Percentiles rank a stretch among this genome's conserved stretches.
These are phyloP conservation scores for Aphrocallistes beatrix DNA, from an alignment of 37 sponge, comb jelly and placozoan genomes.

Conservation along the genomic window DNA sequence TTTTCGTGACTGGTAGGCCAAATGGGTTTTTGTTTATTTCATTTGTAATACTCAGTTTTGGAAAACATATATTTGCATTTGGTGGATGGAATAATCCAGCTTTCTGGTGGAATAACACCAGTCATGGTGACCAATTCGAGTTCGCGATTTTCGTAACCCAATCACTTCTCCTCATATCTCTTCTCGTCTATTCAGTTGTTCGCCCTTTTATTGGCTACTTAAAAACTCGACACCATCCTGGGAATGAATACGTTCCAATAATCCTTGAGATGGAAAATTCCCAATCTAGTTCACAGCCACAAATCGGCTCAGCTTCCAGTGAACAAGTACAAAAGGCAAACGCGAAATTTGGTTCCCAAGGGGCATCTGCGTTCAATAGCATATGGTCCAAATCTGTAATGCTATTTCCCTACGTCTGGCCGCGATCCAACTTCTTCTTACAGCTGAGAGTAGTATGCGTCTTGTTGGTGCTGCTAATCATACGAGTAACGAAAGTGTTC, in stretches of 20 bases:
- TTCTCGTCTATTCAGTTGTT: not conserved
- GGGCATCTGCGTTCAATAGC: slow-evolving; percentile 51
- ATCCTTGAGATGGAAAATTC: not conserved
- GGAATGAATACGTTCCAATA: not conserved
- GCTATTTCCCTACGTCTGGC: slow-evolving; percentile 87
- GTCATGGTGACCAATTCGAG: not conserved
- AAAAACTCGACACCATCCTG: not conserved
- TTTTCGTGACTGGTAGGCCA: not conserved
- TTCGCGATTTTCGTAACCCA: not conserved
- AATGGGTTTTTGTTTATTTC: not conserved
- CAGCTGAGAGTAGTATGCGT: slow-evolving; percentile 74
- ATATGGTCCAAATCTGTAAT: slow-evolving; percentile 49
- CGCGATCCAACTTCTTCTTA: slow-evolving; percentile 51
- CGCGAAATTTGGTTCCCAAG: not conserved
- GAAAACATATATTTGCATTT: not conserved
- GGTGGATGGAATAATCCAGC: not conserved
- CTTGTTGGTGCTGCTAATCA: slow-evolving; percentile 53
- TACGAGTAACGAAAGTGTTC: slow-evolving; percentile 76
- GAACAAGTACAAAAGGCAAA: not conserved
- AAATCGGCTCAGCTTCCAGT: not conserved
- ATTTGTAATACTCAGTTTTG: not conserved
- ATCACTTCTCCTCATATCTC: not conserved
- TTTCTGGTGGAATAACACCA: not conserved
- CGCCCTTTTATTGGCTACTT: not conserved
- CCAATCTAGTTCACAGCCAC: too few relatives aligned